These are phyloP conservation scores for Plebejus anna DNA, from an alignment of 2,888 invertebrate genomes.

Conservation along the genomic window DNA sequence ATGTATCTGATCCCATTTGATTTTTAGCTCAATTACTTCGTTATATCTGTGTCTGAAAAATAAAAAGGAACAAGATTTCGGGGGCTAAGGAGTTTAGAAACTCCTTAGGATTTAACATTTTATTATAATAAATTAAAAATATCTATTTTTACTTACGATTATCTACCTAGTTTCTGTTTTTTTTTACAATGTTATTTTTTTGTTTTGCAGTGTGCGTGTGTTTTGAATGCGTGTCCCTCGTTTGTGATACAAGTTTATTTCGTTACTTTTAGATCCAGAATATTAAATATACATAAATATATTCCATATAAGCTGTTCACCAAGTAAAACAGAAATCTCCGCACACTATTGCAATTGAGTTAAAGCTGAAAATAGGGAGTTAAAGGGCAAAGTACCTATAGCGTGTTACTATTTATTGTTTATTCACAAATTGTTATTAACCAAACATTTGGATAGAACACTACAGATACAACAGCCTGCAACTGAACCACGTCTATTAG, in stretches of 20 bases:
- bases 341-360: not conserved
- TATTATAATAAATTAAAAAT: not conserved
- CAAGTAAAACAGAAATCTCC: constrained; percentile 8
- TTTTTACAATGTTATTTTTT: not conserved
- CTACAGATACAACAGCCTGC: constrained; percentile 22
- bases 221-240: constrained; percentile 10
- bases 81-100: constrained; percentile 3
- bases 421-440: constrained; percentile 8
- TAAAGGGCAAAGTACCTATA: constrained; percentile 21
- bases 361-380: constrained; percentile 22
- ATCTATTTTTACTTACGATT: not conserved
- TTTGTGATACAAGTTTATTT: constrained; percentile 1
- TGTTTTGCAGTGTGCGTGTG: constrained; percentile 21
- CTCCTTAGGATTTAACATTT: not conserved
- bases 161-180: not conserved
- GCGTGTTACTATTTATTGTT: constrained; percentile 17
- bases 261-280: not conserved
- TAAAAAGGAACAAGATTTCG: constrained; percentile 22
- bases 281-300: not conserved
- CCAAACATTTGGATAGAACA: not conserved
- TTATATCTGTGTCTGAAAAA: not conserved
- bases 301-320: constrained; percentile 1
- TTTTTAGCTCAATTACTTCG: not conserved
- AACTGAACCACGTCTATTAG: constrained; percentile 23
- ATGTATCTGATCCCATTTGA: not conserved